Conservation (phyloP, 2,888 invertebrate genomes). For the Hyppa rectilinea region DNA sequence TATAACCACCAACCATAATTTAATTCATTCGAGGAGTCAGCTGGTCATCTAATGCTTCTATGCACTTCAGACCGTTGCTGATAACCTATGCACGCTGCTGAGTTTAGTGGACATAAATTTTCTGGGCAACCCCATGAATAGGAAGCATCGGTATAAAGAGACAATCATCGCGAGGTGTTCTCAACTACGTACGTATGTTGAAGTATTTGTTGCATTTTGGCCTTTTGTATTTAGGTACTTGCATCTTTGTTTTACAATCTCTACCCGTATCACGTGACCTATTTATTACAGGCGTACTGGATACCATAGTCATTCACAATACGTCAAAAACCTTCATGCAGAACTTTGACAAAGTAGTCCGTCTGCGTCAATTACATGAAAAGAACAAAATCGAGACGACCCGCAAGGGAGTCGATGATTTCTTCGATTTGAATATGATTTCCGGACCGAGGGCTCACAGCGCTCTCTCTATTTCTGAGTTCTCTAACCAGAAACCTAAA, state of each 20-base stretch:
- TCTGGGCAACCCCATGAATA: slow-evolving; percentile 92
- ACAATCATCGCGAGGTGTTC: slow-evolving; percentile 92
- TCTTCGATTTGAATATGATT: slow-evolving; percentile 85
- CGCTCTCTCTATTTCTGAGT: slow-evolving; percentile 77
- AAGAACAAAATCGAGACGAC: slow-evolving; percentile 78
- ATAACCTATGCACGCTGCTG: slow-evolving; percentile 89
- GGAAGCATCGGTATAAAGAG: slow-evolving; percentile 92
- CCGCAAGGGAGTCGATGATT: slow-evolving; percentile 80
- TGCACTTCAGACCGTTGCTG: slow-evolving; percentile 84
- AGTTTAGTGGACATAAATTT: slow-evolving; percentile 90
- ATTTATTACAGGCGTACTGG: slow-evolving; percentile 89
- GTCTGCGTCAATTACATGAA: slow-evolving; percentile 84
- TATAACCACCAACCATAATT: no score
- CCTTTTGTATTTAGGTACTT: not conserved
- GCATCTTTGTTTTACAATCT: not conserved
- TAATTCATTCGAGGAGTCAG: no score
- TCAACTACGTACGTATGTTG: slow-evolving; percentile 88
- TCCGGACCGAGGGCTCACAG: slow-evolving; percentile 80
- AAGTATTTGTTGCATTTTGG: not conserved
- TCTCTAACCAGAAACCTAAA: slow-evolving; percentile 76
- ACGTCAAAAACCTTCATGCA: slow-evolving; percentile 91
- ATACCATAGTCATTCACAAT: slow-evolving; percentile 91
- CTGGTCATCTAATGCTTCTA: not conserved
- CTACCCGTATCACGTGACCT: not conserved
- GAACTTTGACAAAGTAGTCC: slow-evolving; percentile 91